phyloP scores from a whole-genome alignment of 2,113 vertebrate genomes.

The Campylorhamphus procurvoides region DNA sequence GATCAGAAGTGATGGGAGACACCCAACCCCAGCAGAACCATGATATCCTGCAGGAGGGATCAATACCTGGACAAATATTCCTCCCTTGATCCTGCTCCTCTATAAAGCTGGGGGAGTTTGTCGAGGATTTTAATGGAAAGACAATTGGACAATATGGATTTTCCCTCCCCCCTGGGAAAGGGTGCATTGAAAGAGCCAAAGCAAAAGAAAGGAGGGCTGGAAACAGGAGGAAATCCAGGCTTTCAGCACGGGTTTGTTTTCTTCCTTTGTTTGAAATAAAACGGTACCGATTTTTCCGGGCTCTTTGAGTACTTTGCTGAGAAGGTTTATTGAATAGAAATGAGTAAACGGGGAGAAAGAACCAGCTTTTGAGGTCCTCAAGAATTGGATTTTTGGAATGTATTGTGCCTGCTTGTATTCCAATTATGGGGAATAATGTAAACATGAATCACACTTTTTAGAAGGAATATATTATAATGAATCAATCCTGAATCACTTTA shows the following conservation, averaged over 20 bases:
- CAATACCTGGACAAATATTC: slow-evolving; percentile 4
- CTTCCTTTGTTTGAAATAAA: slow-evolving; percentile 18
- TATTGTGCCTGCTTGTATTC: neutral
- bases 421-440: neutral
- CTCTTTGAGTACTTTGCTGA: neutral
- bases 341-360: neutral
- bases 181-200: neutral
- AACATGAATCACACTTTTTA: neutral
- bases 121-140: slow-evolving; percentile 20
- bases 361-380: neutral
- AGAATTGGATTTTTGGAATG: neutral
- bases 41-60: neutral
- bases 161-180: neutral
- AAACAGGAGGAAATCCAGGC: neutral
- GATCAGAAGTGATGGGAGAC: neutral
- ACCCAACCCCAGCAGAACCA: neutral
- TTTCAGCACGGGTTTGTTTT: neutral
- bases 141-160: slow-evolving; percentile 13
- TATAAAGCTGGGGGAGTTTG: neutral
- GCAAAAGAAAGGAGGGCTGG: neutral
- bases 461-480: neutral
- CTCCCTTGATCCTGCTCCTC: neutral
- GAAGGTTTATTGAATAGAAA: neutral
- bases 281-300: neutral
- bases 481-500: neutral